A percentile compares a stretch with the other conserved stretches of the same genome.
Evolutionary conservation across 2,888 invertebrate genomes (phyloP).

Genomic region (Drosophila prostipennis): DNA sequence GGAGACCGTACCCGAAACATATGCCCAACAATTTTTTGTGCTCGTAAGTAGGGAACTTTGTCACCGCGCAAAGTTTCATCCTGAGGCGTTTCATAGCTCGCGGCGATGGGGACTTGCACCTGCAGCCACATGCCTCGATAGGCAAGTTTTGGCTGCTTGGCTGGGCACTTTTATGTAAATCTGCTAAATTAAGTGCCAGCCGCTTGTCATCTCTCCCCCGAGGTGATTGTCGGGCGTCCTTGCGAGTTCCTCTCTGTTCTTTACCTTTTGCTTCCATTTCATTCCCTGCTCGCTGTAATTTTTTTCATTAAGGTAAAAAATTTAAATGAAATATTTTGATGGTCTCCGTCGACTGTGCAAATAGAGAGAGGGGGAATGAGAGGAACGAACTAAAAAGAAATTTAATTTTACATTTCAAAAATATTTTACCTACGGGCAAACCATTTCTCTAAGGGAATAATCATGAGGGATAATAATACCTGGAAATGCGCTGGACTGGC

Average conservation of each 20-base stretch:
- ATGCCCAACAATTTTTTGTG: conserved; percentile 49
- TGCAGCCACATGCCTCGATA: conserved; percentile 43
- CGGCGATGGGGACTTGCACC: conserved; percentile 57
- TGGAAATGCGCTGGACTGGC: conserved; percentile 2
- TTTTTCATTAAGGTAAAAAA: conserved; percentile 64
- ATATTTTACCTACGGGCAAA: conserved; percentile 21
- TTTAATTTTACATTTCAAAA: conserved; percentile 36
- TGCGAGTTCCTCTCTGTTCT: conserved; percentile 22
- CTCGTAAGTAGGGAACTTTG: conserved; percentile 57
- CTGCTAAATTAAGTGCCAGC: conserved; percentile 74
- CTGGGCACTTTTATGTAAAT: conserved; percentile 67
- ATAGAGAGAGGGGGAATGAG: conserved; percentile 13
- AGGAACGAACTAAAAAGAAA: conserved; percentile 29
- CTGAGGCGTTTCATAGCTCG: conserved; percentile 11
- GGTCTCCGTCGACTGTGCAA: conserved; percentile 24
- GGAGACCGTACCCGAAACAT: conserved; percentile 45
- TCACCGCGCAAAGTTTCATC: conserved; percentile 67
- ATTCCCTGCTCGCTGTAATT: conserved; percentile 8
- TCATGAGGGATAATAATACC: not conserved
- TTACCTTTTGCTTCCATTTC: conserved; percentile 39
- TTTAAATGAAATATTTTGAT: conserved; percentile 69
- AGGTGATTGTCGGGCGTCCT: conserved; percentile 44
- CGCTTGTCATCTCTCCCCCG: conserved; percentile 43
- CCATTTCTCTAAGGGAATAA: not conserved
- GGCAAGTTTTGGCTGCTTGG: conserved; percentile 23